Evolutionary conservation across 2,888 invertebrate species (phyloP).

Genomic region (Lithophane semibrunnea): DNA sequence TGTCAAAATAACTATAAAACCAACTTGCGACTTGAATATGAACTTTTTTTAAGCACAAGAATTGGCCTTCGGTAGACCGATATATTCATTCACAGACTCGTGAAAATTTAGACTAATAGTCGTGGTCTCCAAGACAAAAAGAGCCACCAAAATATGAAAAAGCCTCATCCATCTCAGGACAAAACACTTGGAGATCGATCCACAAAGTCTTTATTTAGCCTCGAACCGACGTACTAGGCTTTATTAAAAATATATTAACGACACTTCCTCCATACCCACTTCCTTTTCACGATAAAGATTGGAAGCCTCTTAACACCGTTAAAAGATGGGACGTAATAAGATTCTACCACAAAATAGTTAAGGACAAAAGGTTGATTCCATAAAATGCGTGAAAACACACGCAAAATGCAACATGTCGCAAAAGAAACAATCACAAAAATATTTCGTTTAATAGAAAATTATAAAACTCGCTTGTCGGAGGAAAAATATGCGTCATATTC

Average conservation of each 20-base stretch:
- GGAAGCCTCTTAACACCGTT: slow-evolving; percentile 12
- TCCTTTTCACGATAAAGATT: slow-evolving; percentile 23
- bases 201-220: background rate
- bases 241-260: slow-evolving; percentile 27
- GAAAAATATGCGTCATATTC: too few relatives aligned
- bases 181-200: slow-evolving; percentile 26
- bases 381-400: too few relatives aligned
- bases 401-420: too few relatives aligned
- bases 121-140: background rate
- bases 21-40: too few relatives aligned
- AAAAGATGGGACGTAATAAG: slow-evolving; percentile 25
- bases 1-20: too few relatives aligned
- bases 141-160: background rate
- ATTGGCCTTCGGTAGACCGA: too few relatives aligned
- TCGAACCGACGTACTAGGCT: slow-evolving; percentile 27
- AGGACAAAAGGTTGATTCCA: background rate
- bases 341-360: background rate
- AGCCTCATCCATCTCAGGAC: background rate
- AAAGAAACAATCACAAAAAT: too few relatives aligned
- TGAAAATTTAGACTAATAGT: background rate
- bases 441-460: too few relatives aligned
- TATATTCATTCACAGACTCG: too few relatives aligned
- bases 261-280: slow-evolving; percentile 3
- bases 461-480: too few relatives aligned
- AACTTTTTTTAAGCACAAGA: too few relatives aligned